Evolutionary conservation across 2,797 vertebrate species (phyloP).

Genomic region (Acipenser ruthenus): DNA sequence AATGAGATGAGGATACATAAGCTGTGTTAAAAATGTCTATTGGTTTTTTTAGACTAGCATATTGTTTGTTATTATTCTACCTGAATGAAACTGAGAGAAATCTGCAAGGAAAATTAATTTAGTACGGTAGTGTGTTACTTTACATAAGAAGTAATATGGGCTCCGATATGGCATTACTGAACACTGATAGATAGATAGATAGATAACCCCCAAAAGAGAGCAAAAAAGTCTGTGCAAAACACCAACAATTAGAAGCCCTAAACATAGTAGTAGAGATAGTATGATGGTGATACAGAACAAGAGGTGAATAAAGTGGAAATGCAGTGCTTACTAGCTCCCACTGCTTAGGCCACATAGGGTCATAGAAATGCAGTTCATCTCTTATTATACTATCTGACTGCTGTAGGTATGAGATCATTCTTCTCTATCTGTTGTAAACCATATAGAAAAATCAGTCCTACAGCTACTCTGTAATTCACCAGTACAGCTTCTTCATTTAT

Average conservation of each 20-base stretch:
- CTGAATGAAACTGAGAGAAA: neutral
- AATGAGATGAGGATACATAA: too few relatives aligned
- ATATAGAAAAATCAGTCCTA: slow-evolving; percentile 41
- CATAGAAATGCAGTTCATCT: slow-evolving; percentile 48
- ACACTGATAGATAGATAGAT: too few relatives aligned
- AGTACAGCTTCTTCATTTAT: too few relatives aligned
- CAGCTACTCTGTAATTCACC: neutral
- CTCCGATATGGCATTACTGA: neutral
- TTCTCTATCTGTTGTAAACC: slow-evolving; percentile 37
- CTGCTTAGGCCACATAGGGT: slow-evolving; percentile 44
- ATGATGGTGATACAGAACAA: slow-evolving; percentile 32
- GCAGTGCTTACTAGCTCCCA: slow-evolving; percentile 44
- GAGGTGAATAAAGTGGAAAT: slow-evolving; percentile 45
- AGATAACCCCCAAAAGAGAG: too few relatives aligned
- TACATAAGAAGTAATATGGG: neutral
- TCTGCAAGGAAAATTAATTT: neutral
- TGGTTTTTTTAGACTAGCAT: too few relatives aligned
- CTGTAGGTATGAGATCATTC: slow-evolving; percentile 41
- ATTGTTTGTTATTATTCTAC: too few relatives aligned
- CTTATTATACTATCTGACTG: slow-evolving; percentile 40
- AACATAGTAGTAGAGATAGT: slow-evolving; percentile 4
- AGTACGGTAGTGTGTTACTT: neutral
- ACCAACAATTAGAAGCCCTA: too few relatives aligned
- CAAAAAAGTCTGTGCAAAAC: too few relatives aligned
- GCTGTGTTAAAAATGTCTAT: too few relatives aligned